Evolutionary conservation across 2,888 invertebrate species (phyloP).

Genomic region (Bruchidius siliquastri): DNA sequence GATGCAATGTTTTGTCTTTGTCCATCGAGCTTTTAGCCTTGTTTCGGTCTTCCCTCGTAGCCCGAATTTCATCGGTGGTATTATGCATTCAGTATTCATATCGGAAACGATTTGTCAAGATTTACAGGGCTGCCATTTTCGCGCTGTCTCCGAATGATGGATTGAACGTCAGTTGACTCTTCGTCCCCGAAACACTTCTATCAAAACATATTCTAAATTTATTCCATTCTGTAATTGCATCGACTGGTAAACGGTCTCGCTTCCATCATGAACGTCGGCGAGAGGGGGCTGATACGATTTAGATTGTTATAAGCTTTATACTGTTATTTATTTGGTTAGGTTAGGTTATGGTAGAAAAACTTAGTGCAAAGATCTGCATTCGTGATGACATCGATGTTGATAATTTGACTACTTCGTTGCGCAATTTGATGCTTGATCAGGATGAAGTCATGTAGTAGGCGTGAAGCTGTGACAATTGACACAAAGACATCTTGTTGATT

Average conservation of each 20-base stretch:
- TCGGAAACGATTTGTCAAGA: slow-evolving; percentile 48
- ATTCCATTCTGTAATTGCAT: slow-evolving; percentile 41
- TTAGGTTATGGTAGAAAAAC: slow-evolving; percentile 11
- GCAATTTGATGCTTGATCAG: background rate
- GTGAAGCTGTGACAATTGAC: too few species aligned
- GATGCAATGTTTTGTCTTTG: too few species aligned
- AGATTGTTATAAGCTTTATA: too few species aligned
- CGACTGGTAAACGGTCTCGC: slow-evolving; percentile 29
- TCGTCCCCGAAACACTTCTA: slow-evolving; percentile 41
- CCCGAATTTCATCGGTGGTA: slow-evolving; percentile 20
- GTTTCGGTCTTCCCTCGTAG: background rate
- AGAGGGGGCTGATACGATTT: background rate
- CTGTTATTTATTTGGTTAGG: too few species aligned
- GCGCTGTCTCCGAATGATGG: slow-evolving; percentile 41
- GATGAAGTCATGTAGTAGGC: too few species aligned
- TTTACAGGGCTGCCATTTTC: slow-evolving; percentile 42
- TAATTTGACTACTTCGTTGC: background rate
- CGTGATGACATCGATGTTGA: slow-evolving; percentile 15
- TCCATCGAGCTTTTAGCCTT: too few species aligned
- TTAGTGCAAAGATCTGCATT: slow-evolving; percentile 24
- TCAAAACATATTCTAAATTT: slow-evolving; percentile 42
- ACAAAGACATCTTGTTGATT: too few species aligned
- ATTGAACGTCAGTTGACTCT: slow-evolving; percentile 39
- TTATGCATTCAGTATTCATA: slow-evolving; percentile 45
- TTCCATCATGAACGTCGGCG: background rate